These are phyloP conservation scores for Drosophila arawakana DNA, from an alignment of 1,140 invertebrate species.

Conservation along the genomic window DNA sequence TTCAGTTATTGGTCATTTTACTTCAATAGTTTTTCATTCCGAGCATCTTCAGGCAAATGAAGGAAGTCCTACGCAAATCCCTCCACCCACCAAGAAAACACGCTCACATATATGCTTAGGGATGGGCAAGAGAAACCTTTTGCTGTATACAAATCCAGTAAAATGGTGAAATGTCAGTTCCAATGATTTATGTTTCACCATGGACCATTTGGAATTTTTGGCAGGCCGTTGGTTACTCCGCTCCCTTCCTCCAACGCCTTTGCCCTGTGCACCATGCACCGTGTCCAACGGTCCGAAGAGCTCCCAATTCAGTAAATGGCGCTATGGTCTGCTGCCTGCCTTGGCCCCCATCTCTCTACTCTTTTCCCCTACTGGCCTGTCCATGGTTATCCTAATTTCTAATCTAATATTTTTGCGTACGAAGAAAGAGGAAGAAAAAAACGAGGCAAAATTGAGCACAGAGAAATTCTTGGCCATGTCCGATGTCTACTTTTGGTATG, in stretches of 20 bases:
- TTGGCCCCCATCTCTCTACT: background rate
- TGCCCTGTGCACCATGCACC: background rate
- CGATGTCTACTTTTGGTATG: slow-evolving; percentile 72
- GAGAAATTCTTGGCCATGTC: slow-evolving; percentile 66
- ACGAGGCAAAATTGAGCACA: slow-evolving; percentile 17
- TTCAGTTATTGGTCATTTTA: slow-evolving; percentile 30
- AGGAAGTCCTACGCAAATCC: slow-evolving; percentile 42
- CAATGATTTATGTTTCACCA: slow-evolving; percentile 83
- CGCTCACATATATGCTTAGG: slow-evolving; percentile 13
- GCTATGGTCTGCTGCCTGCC: slow-evolving; percentile 69
- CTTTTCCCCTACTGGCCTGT: slow-evolving; percentile 15
- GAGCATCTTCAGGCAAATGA: slow-evolving; percentile 28
- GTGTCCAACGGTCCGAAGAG: slow-evolving; percentile 11
- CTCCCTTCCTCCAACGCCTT: slow-evolving; percentile 9
- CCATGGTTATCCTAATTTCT: slow-evolving; percentile 78
- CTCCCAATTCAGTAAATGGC: slow-evolving; percentile 57
- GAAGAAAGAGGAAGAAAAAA: slow-evolving; percentile 10
- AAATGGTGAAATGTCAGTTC: slow-evolving; percentile 82
- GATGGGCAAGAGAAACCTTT: slow-evolving; percentile 19
- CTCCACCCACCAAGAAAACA: background rate
- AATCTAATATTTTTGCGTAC: slow-evolving; percentile 82
- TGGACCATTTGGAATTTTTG: slow-evolving; percentile 76
- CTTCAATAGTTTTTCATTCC: slow-evolving; percentile 34
- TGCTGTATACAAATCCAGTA: slow-evolving; percentile 66
- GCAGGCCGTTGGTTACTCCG: slow-evolving; percentile 52